Evolutionary conservation across 2,888 invertebrate genomes (phyloP).

Genomic region (Carterocephalus palaemon): DNA sequence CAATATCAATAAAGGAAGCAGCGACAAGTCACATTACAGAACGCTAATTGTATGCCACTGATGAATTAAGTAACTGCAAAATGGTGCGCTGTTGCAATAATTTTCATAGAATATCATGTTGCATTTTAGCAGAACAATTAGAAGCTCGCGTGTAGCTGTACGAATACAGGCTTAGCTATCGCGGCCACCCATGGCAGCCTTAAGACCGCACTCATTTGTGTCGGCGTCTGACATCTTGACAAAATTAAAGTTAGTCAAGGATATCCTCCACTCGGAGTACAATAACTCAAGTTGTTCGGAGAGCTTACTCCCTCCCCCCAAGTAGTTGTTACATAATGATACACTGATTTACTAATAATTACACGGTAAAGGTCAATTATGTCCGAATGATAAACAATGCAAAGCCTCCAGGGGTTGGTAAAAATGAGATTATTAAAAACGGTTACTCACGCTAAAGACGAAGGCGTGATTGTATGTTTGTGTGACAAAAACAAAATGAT

Average conservation of each 20-base stretch:
- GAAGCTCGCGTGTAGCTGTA: conserved; percentile 44
- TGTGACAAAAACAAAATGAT: conserved; percentile 64
- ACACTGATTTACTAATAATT: conserved; percentile 36
- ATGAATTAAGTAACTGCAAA: neutral
- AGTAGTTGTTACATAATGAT: conserved; percentile 29
- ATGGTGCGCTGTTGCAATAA: conserved; percentile 4
- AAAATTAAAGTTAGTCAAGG: conserved; percentile 11
- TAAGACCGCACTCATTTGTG: conserved; percentile 33
- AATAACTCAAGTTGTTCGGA: conserved; percentile 1
- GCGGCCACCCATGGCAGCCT: conserved; percentile 49
- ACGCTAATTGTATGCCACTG: no score
- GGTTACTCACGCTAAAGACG: conserved; percentile 50
- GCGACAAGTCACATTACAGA: no score
- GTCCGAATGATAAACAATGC: conserved; percentile 34
- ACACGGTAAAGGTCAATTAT: conserved; percentile 31
- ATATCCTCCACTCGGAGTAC: conserved; percentile 3
- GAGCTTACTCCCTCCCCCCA: neutral
- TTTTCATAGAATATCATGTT: conserved; percentile 18
- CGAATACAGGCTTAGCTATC: conserved; percentile 32
- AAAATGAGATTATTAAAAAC: conserved; percentile 48
- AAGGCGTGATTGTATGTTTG: conserved; percentile 45
- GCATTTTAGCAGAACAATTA: conserved; percentile 41
- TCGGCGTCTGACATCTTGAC: conserved; percentile 21
- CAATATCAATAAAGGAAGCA: no score
- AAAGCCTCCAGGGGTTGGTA: conserved; percentile 26